Conservation (phyloP, 1,140 invertebrate species). For the Akabosia matsudoensis region DNA sequence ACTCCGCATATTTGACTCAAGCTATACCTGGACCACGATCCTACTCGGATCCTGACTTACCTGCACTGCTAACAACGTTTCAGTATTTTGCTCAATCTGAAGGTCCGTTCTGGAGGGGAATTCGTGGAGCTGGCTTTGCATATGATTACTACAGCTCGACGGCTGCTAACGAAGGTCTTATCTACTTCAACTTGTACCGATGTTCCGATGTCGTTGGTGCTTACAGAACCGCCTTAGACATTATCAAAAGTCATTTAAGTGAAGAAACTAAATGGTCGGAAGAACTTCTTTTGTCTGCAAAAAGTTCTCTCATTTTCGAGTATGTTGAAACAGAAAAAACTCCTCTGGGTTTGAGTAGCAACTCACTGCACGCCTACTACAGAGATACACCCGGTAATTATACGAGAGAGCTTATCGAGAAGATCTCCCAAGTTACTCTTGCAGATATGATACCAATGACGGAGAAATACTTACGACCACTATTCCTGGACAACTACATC, state of each 20-base stretch:
- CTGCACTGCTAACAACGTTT: conserved; percentile 71
- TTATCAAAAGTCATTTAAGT: conserved; percentile 65
- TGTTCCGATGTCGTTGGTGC: conserved; percentile 72
- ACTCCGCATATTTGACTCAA: conserved; percentile 72
- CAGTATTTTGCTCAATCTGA: conserved; percentile 84
- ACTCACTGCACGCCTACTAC: conserved; percentile 70
- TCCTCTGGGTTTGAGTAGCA: conserved; percentile 65
- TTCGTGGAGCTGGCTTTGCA: conserved; percentile 78
- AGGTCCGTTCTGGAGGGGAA: conserved; percentile 83
- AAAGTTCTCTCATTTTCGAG: conserved; percentile 67
- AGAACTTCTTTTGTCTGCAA: conserved; percentile 74
- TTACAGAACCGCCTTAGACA: conserved; percentile 70
- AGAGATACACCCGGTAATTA: conserved; percentile 65
- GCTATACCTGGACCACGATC: conserved; percentile 62
- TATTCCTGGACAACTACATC: conserved; percentile 61
- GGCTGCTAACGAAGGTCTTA: conserved; percentile 64
- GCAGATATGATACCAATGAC: conserved; percentile 65
- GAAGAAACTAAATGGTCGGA: conserved; percentile 64
- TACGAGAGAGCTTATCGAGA: conserved; percentile 64
- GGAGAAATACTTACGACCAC: conserved; percentile 63
- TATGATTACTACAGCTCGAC: conserved; percentile 69
- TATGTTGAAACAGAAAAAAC: conserved; percentile 61
- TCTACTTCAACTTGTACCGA: conserved; percentile 68
- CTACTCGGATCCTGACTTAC: conserved; percentile 63
- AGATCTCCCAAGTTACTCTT: conserved; percentile 63